Base-by-base conservation (phyloP, 2,113 vertebrate genomes). In the Lota lota region DNA sequence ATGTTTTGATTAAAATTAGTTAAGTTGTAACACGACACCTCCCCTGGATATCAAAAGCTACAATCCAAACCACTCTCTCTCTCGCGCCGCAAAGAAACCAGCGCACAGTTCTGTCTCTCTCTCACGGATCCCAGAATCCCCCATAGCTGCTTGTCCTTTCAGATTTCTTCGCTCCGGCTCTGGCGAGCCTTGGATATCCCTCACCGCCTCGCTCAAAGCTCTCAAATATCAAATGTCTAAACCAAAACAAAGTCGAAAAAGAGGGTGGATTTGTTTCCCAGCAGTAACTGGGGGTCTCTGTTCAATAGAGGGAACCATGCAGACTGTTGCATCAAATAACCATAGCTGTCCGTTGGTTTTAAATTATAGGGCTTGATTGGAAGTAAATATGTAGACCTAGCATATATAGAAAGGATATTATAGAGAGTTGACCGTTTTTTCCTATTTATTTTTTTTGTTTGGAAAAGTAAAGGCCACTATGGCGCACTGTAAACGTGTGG, bases 1-100 rank as follows among this genome's bases (percentile, higher is more conserved):
- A 89, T 97, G 95, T 98, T 98, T 97, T 97, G 95, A 97, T 98
- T 96, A 95, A 97, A 98, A 97, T 98, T 95, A 97, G 95, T 95
- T 95, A 95, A 98, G 93, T 95, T 95, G 95, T 95, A 98, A 98
- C 94, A 86, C 93, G 93, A 97, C 94, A 96, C 95, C 92, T 93
- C 93, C 92, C 88, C 91, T 92, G 94, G 94, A 95, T 95, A 93
- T 95, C 93, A 93, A 94, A 94, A 94, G 90, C 94, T 91, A 90
- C 93, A 92, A 92, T 94, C 94, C 93, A 93, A 93, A 94, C 91
- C 94, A 91, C 94, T 88, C 80, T 81, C 79, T 86, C 84, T 51
- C 24, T 28, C 24, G 50, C 1, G 24, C 24, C 24, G 24, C 24
- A 28, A 6, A 51, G 87, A 75, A 88, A n/a, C n/a, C 88, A 89